Evolutionary conservation across 2,888 invertebrate species (phyloP), one percentile per base, ranked within the genome.

Genomic region (Adela reaumurella): DNA sequence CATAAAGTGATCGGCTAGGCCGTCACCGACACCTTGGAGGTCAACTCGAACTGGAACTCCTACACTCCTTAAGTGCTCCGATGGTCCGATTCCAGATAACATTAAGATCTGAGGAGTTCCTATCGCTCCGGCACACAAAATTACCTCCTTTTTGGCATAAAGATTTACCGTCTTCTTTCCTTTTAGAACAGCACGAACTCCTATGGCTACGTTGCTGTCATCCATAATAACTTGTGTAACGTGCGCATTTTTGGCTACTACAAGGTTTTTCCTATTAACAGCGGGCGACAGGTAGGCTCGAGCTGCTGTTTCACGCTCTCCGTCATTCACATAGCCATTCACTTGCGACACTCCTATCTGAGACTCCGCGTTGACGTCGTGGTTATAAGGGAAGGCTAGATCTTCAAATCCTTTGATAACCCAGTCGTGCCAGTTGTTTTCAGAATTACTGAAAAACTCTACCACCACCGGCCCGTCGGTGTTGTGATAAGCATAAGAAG

Each of bases 81-180:
- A 57, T 1, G 62, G 67, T 0, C 73, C 74, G 2, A 74, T 53
- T 1, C 74, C 74, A 1, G 73, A 74, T 19, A 65, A 50, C 68
- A 68, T 59, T 46, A 74, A 50, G 48, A 74, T 59, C 35, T 72
- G 69, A 8, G 73, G 64, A 1, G 68, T 66, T 0, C 60, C 68
- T 1, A 72, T 52, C 0, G 70, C 50, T 0, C 74, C 74, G 0
- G 73, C 70, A 24, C 67, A 63, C 11, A 74, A 52, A 5, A 74
- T 60, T 0, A 74, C 67, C 52, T 71, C 73, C n/a, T 55, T 59
- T 3, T 51, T 57, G 1, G 65, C 68, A 48, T 56, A 66, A 1
- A 70, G 17, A 0, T 47, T 54, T 3, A 35, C n/a, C 11, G 3
- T 3, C 4, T 14, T 4, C 3, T 14, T 14, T 8, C n/a, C 35